Percentiles rank a stretch among this genome's conserved stretches.
Evolutionary conservation across 2,888 invertebrate genomes (phyloP).

Genomic region (Melanostoma scalare): DNA sequence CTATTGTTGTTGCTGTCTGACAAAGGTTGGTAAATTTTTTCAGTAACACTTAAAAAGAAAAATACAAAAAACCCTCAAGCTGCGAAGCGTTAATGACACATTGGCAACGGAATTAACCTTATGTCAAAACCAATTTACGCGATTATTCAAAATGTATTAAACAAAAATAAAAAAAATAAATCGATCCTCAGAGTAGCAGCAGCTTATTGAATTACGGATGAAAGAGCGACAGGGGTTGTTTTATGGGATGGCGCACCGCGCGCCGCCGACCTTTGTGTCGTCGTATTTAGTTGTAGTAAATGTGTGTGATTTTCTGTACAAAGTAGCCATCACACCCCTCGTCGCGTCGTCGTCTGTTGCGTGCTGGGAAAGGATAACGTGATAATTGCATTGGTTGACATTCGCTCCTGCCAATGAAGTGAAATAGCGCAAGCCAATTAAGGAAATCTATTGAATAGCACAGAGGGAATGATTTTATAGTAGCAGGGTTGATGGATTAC

Average conservation of each 20-base stretch:
- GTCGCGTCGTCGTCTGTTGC: conserved; percentile 1
- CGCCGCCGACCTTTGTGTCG: conserved; percentile 4
- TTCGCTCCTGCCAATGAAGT: conserved; percentile 57
- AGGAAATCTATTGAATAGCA: conserved; percentile 36
- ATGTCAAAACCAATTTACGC: conserved; percentile 72
- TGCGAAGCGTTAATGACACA: conserved; percentile 69
- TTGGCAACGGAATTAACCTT: conserved; percentile 69
- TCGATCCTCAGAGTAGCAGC: conserved; percentile 24
- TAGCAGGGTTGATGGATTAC: conserved; percentile 57
- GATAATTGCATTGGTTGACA: conserved; percentile 70
- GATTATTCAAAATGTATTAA: conserved; percentile 58
- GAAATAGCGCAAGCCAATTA: conserved; percentile 70
- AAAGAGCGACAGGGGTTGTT: conserved; percentile 46
- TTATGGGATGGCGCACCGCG: conserved; percentile 48
- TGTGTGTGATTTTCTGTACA: conserved; percentile 40
- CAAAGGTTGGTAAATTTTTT: neutral
- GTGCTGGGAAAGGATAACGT: conserved; percentile 54
- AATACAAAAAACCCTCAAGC: conserved; percentile 29
- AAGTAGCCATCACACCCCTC: conserved; percentile 44
- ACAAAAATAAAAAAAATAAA: conserved; percentile 21
- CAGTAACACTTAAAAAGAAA: no score
- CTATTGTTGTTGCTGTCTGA: conserved; percentile 16
- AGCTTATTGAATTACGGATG: conserved; percentile 41
- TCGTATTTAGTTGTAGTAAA: conserved; percentile 27
- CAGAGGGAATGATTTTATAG: conserved; percentile 34